Base-by-base conservation (phyloP, 2,797 vertebrate species). In the Saxicola maurus region DNA sequence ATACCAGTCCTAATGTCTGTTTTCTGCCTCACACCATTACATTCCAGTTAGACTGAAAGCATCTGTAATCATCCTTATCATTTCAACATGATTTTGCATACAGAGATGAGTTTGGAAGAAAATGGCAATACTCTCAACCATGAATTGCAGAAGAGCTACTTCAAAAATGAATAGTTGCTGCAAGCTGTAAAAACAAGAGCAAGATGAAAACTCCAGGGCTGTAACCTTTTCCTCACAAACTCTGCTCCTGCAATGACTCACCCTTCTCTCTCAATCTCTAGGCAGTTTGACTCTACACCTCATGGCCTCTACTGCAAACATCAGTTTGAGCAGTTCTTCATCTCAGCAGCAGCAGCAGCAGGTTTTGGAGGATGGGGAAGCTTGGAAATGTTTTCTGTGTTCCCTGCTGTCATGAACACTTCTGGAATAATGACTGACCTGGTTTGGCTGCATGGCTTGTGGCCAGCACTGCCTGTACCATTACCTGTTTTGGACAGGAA, bases 141-240 rank as follows among this genome's bases (percentile, higher is more conserved):
- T 57, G 69, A 91, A 81, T 80, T 89, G 62, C 82, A 86, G 75
- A 94, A 76, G 60, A 92, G 73, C 69, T 90, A 35, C 72, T 91
- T 94, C 56, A 87, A 52, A 65, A 92, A 79, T 6, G 55, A 77
- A 79, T 43, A 90, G 59, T 45, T 31, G 21, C 77, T 48, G 59
- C 35, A 87, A 86, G 19, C 76, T 89, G 27, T 78, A 83, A 86
- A 87, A 90, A 78, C 60, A 80, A 79, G 38, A 83, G 77, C 49
- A 82, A 92, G 91, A 81, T 74, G 68, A 76, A 80, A 72, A 59
- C 35, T 91, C 25, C 1, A 3, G 45, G 55, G 69, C 73, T 93
- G 53, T 72, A 82, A 73, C 31, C 48, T 66, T 75, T 74, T 46
- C 51, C 19, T 91, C 35, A 40, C 18, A n/a, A 37, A 5, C 28